Evolutionary conservation across 2,797 vertebrate genomes (phyloP).

Genomic region (Hephaestus fuliginosus): DNA sequence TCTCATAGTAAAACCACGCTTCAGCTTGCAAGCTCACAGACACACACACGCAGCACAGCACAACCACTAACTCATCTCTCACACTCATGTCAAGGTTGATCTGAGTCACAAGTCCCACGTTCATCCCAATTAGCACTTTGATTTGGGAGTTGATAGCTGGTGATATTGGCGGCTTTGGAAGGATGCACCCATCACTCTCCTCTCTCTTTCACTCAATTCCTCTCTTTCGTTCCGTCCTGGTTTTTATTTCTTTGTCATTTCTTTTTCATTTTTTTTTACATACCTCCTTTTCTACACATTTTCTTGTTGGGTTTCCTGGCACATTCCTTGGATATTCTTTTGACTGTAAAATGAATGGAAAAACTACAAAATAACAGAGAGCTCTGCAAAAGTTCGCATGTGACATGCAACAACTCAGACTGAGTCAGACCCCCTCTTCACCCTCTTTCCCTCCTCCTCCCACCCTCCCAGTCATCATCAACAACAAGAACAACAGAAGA

Average conservation of each 20-base stretch:
- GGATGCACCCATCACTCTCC: conserved; percentile 83
- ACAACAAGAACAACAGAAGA: conserved; percentile 85
- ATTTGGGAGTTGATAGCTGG: conserved; percentile 81
- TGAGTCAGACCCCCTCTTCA: conserved; percentile 80
- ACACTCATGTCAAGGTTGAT: conserved; percentile 77
- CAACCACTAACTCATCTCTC: conserved; percentile 59
- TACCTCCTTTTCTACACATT: conserved; percentile 99
- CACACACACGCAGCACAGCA: conserved; percentile 30
- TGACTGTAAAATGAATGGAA: conserved; percentile 99
- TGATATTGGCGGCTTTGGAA: conserved; percentile 81
- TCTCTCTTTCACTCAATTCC: conserved; percentile 81
- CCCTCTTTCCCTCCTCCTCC: conserved; percentile 65
- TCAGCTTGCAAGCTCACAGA: conserved; percentile 23
- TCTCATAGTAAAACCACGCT: conserved; percentile 37
- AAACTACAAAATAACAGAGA: conserved; percentile 99
- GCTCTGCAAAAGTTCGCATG: conserved; percentile 91
- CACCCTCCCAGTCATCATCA: conserved; percentile 80
- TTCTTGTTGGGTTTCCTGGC: conserved; percentile 99
- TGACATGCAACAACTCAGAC: conserved; percentile 94
- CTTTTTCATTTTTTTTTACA: conserved; percentile 87
- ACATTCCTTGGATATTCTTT: conserved; percentile 99
- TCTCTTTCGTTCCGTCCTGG: conserved; percentile 82
- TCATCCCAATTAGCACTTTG: conserved; percentile 83
- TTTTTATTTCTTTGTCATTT: conserved; percentile 74
- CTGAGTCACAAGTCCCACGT: conserved; percentile 78